Evolutionary conservation across 2,797 vertebrate species (phyloP), one percentile per base, ranked within the genome.

Genomic region (Neosilurus mollespiculum): DNA sequence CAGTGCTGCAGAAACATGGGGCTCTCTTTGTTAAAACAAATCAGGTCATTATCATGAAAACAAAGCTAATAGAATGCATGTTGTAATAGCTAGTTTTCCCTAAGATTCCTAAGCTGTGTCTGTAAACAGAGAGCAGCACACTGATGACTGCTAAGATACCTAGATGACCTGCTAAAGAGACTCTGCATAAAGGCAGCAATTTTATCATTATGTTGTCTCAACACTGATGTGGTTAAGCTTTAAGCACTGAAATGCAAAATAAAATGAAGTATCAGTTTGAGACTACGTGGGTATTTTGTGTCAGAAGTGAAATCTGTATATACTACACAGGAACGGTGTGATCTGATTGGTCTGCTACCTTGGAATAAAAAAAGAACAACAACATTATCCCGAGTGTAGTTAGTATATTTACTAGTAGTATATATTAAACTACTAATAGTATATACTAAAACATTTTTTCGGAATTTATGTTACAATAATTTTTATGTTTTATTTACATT

Each of bases 161-260:
- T 43, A 43, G 43, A 43, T 43, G 43, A 43, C 4, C 43, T 43
- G 43, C 43, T 61, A 77, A 77, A 3, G 54, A 59, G 56, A 37
- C 20, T n/a, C 30, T 10, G 9, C 49, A 30, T 20, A 10, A 65
- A 78, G 37, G 43, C 77, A 65, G 24, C 43, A 30, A 51, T 26
- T 7, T 30, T 78, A 58, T 64, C 76, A 78, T 78, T 51, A 51
- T 34, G 64, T 69, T 58, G 51, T 30, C 65, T n/a, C 26, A 56
- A 58, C 53, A 58, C 16, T 9, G 18, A 34, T n/a, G 30, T 22
- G 3, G 64, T 24, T 26, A 67, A 69, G 53, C 26, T 16, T 80
- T 16, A 16, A 67, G 26, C 26, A 56, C 49, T 26, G 26, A 2
- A 62, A 14, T 20, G 30, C 56, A 0, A 43, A 59, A n/a, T 43